Conservation (phyloP, 2,888 invertebrate species). For the Pachycephus smyrnensis region DNA sequence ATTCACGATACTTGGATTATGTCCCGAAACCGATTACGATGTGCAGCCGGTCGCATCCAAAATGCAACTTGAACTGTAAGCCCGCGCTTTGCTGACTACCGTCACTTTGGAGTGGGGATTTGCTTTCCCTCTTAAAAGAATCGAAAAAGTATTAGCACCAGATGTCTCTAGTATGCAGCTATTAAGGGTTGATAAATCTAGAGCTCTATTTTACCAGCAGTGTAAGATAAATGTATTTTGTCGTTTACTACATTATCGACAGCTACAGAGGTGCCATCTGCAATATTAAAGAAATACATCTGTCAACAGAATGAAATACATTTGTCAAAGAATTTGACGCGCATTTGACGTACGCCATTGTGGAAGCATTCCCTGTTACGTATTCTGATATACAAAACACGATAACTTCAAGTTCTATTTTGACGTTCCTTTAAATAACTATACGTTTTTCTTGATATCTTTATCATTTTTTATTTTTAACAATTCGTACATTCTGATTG, state of each 20-base stretch:
- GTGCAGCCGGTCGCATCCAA: constrained; percentile 65
- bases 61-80: constrained; percentile 64
- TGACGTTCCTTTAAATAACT: background rate
- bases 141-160: background rate
- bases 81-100: constrained; percentile 56
- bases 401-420: background rate
- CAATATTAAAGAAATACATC: background rate
- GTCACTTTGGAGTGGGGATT: constrained; percentile 14
- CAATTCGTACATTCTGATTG: background rate
- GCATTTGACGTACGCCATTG: background rate
- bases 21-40: constrained; percentile 53
- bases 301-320: background rate
- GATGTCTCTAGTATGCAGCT: constrained; percentile 13
- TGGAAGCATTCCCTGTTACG: background rate
- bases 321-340: background rate
- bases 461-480: background rate
- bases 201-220: background rate
- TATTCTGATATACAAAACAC: background rate
- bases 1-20: constrained; percentile 19
- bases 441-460: background rate
- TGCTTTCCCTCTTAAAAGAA: background rate
- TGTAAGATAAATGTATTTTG: background rate
- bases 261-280: background rate
- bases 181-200: background rate
- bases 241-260: background rate